A percentile compares a stretch with the other conserved stretches of the same genome.
phyloP scores from a whole-genome alignment of 2,113 vertebrate genomes.

The Corapipo altera region DNA sequence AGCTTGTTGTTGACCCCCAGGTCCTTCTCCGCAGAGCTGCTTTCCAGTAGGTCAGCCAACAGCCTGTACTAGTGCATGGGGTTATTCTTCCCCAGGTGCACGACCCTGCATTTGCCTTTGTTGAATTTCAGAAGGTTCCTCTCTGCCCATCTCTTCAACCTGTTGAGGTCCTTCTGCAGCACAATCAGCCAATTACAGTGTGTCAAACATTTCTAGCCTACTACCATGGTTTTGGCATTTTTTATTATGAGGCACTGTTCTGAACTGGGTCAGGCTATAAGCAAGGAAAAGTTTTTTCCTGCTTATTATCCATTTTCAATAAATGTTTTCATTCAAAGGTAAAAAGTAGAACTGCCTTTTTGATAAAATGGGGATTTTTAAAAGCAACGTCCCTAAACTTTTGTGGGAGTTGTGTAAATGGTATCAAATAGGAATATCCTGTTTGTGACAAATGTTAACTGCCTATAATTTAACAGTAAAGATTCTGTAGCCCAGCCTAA shows the following conservation, averaged over 20 bases:
- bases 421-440: background rate
- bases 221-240: background rate
- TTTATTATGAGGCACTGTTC: background rate
- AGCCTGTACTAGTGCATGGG: accelerated
- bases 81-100: background rate
- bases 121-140: background rate
- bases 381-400: background rate
- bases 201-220: background rate
- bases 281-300: background rate
- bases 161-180: background rate
- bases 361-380: background rate
- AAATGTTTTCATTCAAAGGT: background rate
- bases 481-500: background rate
- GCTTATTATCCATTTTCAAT: background rate
- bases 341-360: background rate
- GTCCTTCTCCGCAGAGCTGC: background rate
- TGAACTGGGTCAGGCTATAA: background rate
- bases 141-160: background rate
- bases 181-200: background rate
- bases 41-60: background rate
- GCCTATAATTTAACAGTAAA: background rate
- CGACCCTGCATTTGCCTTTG: background rate
- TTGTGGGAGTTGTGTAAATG: background rate
- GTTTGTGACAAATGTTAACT: background rate
- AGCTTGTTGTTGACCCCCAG: background rate